Percentiles rank a stretch among this genome's conserved stretches.
phyloP scores from a whole-genome alignment of 2,797 vertebrate species.

The Bradypodion pumilum region DNA sequence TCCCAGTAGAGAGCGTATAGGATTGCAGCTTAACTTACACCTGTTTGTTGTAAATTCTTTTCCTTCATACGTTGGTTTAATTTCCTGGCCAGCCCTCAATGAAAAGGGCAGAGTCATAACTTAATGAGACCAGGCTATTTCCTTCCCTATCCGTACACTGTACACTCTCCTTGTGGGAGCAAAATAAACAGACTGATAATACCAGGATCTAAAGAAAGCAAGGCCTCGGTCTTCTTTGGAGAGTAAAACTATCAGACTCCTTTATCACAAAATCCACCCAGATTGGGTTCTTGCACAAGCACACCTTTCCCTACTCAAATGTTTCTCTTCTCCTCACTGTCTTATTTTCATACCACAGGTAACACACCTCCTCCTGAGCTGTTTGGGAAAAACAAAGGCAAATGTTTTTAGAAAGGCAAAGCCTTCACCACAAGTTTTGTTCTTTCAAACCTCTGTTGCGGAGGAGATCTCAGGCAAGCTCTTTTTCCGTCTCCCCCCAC shows the following conservation, averaged over 20 bases:
- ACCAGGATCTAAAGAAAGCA: constrained; percentile 31
- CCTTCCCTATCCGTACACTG: constrained; percentile 4
- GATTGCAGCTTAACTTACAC: background rate
- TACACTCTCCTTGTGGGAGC: constrained; percentile 9
- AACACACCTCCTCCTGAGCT: background rate
- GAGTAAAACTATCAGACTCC: constrained; percentile 65
- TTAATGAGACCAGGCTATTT: constrained; percentile 44
- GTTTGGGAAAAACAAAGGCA: background rate
- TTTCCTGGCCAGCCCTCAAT: constrained; percentile 39
- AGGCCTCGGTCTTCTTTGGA: constrained; percentile 56
- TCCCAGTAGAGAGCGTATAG: background rate
- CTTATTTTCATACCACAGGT: background rate
- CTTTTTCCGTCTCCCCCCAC: too few species aligned
- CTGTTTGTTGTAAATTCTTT: constrained; percentile 17
- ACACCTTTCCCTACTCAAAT: too few species aligned
- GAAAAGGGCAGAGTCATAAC: constrained; percentile 9
- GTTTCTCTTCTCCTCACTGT: too few species aligned
- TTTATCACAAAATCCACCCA: constrained; percentile 25
- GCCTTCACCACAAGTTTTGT: background rate
- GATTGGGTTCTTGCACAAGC: background rate
- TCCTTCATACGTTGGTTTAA: background rate
- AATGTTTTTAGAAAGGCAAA: background rate
- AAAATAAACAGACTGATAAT: constrained; percentile 18
- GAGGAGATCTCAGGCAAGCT: too few species aligned
- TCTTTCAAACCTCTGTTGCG: background rate